Conservation (phyloP, 2,113 vertebrate species). For the Scartelaos histophorus region DNA sequence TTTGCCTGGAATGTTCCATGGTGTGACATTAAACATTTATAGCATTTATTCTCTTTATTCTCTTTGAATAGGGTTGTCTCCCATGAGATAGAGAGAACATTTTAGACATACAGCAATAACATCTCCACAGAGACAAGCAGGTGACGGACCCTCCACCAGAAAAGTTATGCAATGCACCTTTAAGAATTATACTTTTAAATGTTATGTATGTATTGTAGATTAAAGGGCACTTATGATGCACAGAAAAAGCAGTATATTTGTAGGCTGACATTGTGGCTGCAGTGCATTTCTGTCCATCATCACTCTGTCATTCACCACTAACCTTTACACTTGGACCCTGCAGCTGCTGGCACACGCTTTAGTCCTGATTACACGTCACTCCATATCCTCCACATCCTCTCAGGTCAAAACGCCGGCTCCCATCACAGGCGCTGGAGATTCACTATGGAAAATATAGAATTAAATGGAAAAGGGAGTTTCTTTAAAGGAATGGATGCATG, state of each 20-base stretch:
- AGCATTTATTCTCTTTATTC: no score
- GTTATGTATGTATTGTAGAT: neutral
- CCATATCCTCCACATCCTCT: constrained; percentile 12
- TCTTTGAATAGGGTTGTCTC: no score
- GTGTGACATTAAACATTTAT: no score
- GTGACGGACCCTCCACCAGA: no score
- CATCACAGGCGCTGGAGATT: neutral
- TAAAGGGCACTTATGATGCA: neutral
- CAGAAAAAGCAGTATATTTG: neutral
- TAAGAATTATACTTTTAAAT: neutral
- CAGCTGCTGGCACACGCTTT: constrained; percentile 12
- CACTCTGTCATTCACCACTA: constrained; percentile 40
- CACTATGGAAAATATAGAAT: neutral
- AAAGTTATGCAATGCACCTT: no score
- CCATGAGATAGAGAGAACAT: no score
- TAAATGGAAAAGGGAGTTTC: constrained; percentile 16
- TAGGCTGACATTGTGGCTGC: constrained; percentile 4
- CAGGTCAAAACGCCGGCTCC: constrained; percentile 4
- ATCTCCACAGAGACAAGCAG: no score
- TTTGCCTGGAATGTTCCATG: no score
- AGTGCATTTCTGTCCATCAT: constrained; percentile 44
- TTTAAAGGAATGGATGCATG: constrained; percentile 4
- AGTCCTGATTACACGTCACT: constrained; percentile 25
- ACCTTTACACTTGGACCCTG: constrained; percentile 33
- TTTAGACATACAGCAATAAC: no score